Evolutionary conservation across 2,113 vertebrate genomes (phyloP), one percentile per base, ranked within the genome.

Genomic region (Pygoscelis antarcticus): DNA sequence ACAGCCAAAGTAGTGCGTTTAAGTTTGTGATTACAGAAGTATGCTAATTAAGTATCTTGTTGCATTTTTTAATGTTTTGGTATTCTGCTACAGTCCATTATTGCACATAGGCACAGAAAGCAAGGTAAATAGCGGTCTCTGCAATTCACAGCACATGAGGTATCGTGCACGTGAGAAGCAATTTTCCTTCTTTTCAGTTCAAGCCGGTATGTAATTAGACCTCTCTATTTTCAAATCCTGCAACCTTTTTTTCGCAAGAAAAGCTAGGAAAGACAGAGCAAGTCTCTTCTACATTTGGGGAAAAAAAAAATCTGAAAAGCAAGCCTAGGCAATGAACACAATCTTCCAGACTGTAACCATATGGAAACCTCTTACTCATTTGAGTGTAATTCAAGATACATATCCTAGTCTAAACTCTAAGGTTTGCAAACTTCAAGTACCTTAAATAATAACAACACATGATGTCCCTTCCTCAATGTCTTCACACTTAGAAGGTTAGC

Each of bases 21-120:
- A 96, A 96, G 93, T 96, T 96, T 94, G 95, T 87, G 96, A 95
- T 96, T 96, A 97, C 87, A 96, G 81, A 96, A 89, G 40, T 94
- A 92, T 84, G 94, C 74, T 95, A 95, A 97, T 95, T 71, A 96
- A 96, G 92, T 61, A 79, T 49, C 90, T 87, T 93, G 95, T 94
- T 96, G 94, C 94, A 90, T 74, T 96, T 96, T 96, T 80, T 32
- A 87, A 95, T 81, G 80, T 49, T 93, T 83, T 86, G 83, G 57
- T 90, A 88, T 94, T 96, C 88, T 93, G 91, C 81, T 95, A 92
- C 93, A 95, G 89, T 92, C 69, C 77, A 13, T 30, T 82, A 78
- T 14, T 79, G 78, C 55, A 36, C 40, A 46, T 6, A 16, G 16
- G 42, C 78, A 83, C 30, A 83, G 71, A 66, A 54, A 80, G 66